These are phyloP conservation scores for Blastobasis lacticolella DNA, from an alignment of 2,888 invertebrate species.

Conservation along the genomic window DNA sequence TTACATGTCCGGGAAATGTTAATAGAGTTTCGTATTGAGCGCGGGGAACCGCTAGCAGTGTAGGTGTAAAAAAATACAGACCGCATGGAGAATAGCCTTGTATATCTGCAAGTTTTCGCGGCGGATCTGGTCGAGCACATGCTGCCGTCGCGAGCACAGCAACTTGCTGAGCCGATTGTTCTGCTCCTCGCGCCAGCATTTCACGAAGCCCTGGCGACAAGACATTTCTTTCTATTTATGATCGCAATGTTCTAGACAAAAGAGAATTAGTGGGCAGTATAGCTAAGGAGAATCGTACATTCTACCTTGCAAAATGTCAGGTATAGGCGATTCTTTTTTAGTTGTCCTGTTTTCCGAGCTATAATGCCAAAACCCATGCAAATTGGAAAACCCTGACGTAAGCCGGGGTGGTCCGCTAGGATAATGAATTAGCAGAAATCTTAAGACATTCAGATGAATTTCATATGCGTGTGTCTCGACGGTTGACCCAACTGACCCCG, in stretches of 20 bases:
- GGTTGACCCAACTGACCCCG: slow-evolving; percentile 68
- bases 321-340: too few relatives aligned
- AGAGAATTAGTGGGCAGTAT: too few relatives aligned
- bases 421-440: neutral
- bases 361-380: too few relatives aligned
- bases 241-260: too few relatives aligned
- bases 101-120: slow-evolving; percentile 48
- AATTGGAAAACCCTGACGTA: too few relatives aligned
- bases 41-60: too few relatives aligned
- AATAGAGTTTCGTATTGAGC: too few relatives aligned
- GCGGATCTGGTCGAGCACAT: slow-evolving; percentile 37
- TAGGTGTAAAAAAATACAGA: slow-evolving; percentile 21
- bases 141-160: slow-evolving; percentile 50
- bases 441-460: neutral
- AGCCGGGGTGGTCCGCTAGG: neutral
- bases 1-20: too few relatives aligned
- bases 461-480: too few relatives aligned
- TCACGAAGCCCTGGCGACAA: slow-evolving; percentile 48
- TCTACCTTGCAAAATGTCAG: too few relatives aligned
- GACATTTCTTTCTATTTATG: neutral
- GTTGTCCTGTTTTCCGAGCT: too few relatives aligned
- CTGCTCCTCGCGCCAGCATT: slow-evolving; percentile 50
- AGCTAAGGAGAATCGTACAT: too few relatives aligned
- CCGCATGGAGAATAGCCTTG: slow-evolving; percentile 48
- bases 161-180: slow-evolving; percentile 40